Conservation (phyloP, 2,888 invertebrate species). For the Eugnorisma glareosa region DNA sequence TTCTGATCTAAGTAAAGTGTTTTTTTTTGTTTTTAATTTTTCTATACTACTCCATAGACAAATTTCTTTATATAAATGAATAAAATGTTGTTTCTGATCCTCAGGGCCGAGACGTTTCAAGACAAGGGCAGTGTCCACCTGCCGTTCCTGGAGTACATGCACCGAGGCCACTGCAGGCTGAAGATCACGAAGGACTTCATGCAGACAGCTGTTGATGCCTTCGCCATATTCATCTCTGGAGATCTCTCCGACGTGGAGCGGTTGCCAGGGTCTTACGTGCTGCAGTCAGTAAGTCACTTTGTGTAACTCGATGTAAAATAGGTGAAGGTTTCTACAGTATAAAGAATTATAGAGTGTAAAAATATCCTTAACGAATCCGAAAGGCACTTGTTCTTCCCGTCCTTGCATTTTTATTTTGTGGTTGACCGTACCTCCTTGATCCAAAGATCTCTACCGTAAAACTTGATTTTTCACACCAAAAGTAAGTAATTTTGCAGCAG, state of each 20-base stretch:
- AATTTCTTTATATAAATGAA: no score
- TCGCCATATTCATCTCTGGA: conserved; percentile 81
- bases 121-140: conserved; percentile 80
- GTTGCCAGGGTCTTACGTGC: conserved; percentile 79
- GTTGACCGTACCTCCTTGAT: no score
- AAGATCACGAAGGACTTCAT: conserved; percentile 79
- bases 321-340: not conserved
- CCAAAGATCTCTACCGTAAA: no score
- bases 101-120: conserved; percentile 79
- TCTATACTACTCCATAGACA: no score
- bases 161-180: conserved; percentile 76
- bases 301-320: not conserved
- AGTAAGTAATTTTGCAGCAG: no score
- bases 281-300: conserved; percentile 78
- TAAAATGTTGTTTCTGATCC: not conserved
- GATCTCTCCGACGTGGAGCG: conserved; percentile 75
- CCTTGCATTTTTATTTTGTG: no score
- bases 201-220: conserved; percentile 87
- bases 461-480: no score
- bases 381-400: no score
- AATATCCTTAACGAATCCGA: no score
- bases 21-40: no score
- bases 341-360: not conserved
- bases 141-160: conserved; percentile 74
- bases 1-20: no score